Evolutionary conservation across 2,888 invertebrate genomes (phyloP).

Genomic region (Eledona agricola): DNA sequence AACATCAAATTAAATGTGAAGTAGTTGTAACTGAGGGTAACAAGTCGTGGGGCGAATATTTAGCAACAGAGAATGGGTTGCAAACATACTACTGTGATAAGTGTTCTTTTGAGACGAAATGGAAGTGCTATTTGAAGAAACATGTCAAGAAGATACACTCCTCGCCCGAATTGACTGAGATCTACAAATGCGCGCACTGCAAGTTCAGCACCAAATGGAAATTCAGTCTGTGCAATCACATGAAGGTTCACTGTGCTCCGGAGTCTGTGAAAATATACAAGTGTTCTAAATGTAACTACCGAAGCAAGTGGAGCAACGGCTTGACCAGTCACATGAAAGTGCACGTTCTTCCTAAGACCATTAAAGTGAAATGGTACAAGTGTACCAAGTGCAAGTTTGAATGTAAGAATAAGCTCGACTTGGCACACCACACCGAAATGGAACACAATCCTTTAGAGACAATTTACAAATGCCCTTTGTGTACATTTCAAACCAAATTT

Average conservation of each 20-base stretch:
- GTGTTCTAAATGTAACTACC: constrained; percentile 26
- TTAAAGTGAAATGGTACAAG: constrained; percentile 25
- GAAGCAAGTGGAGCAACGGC: constrained; percentile 29
- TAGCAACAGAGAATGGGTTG: constrained; percentile 12
- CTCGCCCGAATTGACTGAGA: constrained; percentile 9
- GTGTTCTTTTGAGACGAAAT: constrained; percentile 30
- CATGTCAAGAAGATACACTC: constrained; percentile 30
- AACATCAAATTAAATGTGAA: constrained; percentile 2
- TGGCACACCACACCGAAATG: constrained; percentile 18
- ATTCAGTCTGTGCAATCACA: constrained; percentile 28
- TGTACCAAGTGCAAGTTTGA: constrained; percentile 25
- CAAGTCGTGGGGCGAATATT: constrained; percentile 18
- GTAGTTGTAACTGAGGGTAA: constrained; percentile 3
- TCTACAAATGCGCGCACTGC: constrained; percentile 15
- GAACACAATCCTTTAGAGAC: constrained; percentile 18
- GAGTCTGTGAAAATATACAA: constrained; percentile 24
- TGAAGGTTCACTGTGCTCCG: constrained; percentile 27
- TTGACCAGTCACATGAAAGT: constrained; percentile 33
- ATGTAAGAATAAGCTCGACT: constrained; percentile 22
- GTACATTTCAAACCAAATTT: constrained; percentile 22
- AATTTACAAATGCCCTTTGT: constrained; percentile 28
- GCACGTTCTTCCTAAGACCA: constrained; percentile 24
- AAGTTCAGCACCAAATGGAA: constrained; percentile 31
- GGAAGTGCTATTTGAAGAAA: constrained; percentile 30
- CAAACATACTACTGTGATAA: constrained; percentile 22